Base-by-base conservation (phyloP, 2,888 invertebrate species). In the Alloscopus bannaensis region DNA sequence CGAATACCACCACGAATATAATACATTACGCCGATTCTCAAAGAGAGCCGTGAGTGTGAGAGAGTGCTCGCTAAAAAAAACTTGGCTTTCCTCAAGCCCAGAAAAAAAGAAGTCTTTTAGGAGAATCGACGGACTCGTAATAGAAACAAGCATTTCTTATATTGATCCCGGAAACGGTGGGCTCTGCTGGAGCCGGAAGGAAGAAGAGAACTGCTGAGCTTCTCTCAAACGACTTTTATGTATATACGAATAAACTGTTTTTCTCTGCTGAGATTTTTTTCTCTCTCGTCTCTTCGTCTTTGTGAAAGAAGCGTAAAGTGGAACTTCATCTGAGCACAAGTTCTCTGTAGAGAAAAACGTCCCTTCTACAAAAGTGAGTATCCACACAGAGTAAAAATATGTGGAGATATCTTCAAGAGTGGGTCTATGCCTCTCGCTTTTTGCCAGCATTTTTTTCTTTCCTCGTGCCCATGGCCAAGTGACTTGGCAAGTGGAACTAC, bases 111-210 rank as follows among this genome's bases (percentile, higher is more conserved):
- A 50, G 18, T 29, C n/a, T n/a, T n/a, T n/a, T n/a, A n/a, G n/a
- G n/a, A 62, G 13, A 71, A 8, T 28, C 24, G 29, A 40, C 6
- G 24, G 13, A 40, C 36, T 3, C 8, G 31, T 0, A 65, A 6
- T 60, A 24, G 36, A 26, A 57, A 31, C 31, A 66, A 62, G 77
- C 60, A 69, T 69, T 75, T 75, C 60, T 66, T 77, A 60, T 78
- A 78, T 78, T 71, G 78, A 71, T 78, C 70, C 78, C 78, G 78
- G 78, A 78, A 78, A 78, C 71, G 78, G 70, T 78, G 66, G 78
- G 78, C 65, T 71, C 71, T 78, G 78, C 66, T 66, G 78, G 71
- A 69, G 78, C 78, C 78, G 78, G 78, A 78, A 78, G 78, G 78
- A 78, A 78, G 78, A 71, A 66, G 64, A 62, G 45, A 69, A 60